A percentile compares a stretch with the other conserved stretches of the same genome.
Evolutionary conservation across 2,888 invertebrate species (phyloP).

Genomic region (Andrena flavipes): DNA sequence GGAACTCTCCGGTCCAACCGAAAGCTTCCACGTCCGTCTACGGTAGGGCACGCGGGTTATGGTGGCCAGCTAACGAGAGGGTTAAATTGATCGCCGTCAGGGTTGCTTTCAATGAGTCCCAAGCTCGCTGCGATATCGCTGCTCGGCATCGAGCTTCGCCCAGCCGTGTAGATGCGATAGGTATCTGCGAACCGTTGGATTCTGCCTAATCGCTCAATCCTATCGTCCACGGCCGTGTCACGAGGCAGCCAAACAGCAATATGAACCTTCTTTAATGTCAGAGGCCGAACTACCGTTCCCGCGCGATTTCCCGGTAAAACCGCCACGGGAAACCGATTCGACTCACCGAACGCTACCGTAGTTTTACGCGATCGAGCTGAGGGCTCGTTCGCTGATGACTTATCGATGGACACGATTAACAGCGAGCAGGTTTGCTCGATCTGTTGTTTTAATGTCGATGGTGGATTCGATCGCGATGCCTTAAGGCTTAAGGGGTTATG

Average conservation of each 20-base stretch:
- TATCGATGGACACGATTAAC: background rate
- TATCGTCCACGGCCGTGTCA: slow-evolving; percentile 55
- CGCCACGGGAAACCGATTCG: slow-evolving; percentile 4
- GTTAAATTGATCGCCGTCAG: slow-evolving; percentile 33
- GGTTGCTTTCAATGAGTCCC: slow-evolving; percentile 34
- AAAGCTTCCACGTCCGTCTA: slow-evolving; percentile 9
- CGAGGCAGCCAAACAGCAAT: slow-evolving; percentile 47
- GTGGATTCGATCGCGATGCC: background rate
- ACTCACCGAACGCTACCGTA: background rate
- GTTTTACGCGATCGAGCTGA: background rate
- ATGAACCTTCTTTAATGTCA: slow-evolving; percentile 53
- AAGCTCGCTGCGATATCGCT: slow-evolving; percentile 46
- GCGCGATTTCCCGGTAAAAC: slow-evolving; percentile 33
- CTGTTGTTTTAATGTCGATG: background rate
- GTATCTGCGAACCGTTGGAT: slow-evolving; percentile 71
- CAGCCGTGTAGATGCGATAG: slow-evolving; percentile 54
- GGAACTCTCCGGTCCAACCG: background rate
- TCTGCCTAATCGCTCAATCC: slow-evolving; percentile 69
- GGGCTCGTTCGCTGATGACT: background rate
- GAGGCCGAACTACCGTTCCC: slow-evolving; percentile 65
- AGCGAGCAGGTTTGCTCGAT: background rate
- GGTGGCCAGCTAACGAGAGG: slow-evolving; percentile 7
- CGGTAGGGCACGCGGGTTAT: background rate
- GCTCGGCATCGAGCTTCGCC: slow-evolving; percentile 46
- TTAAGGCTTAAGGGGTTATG: no score